These are phyloP conservation scores for Bagarius yarrelli DNA, from an alignment of 2,113 vertebrate species.

Conservation along the genomic window DNA sequence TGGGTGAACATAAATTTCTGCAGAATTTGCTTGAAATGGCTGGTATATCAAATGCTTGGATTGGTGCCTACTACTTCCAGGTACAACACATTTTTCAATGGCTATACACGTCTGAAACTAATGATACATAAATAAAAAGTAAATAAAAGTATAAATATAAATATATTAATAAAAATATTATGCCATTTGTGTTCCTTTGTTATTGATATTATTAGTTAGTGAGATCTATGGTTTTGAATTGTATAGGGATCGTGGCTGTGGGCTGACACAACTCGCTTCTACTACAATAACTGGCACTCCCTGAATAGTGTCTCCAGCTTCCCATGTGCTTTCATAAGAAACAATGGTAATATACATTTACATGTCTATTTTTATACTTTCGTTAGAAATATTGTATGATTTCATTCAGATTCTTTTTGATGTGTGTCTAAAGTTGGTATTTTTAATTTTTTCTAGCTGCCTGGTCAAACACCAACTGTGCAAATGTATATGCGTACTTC, in stretches of 20 bases:
- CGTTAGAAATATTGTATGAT: not conserved
- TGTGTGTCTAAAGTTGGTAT: not conserved
- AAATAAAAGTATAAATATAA: not conserved
- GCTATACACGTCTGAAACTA: not conserved
- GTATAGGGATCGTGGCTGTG: slow-evolving; percentile 7
- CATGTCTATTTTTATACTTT: not conserved
- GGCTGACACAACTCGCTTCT: slow-evolving; percentile 1
- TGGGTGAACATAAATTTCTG: slow-evolving; percentile 3
- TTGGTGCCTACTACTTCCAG: slow-evolving; percentile 25
- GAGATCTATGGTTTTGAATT: not conserved
- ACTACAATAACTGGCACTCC: slow-evolving; percentile 5
- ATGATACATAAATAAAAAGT: not conserved
- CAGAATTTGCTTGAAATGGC: slow-evolving; percentile 5
- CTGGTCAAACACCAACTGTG: slow-evolving; percentile 8
- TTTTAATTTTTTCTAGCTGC: slow-evolving; percentile 3
- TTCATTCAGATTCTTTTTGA: not conserved
- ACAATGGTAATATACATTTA: not conserved
- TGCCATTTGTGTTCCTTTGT: not conserved
- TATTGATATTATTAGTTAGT: not conserved
- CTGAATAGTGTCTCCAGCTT: slow-evolving; percentile 9
- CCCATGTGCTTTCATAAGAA: not conserved
- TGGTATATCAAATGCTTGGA: not conserved
- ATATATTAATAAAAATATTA: not conserved
- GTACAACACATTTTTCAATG: not conserved
- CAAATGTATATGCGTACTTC: not conserved